Percentiles rank a stretch among this genome's conserved stretches.
Evolutionary conservation across 2,888 invertebrate species (phyloP).

Genomic region (Hermaeophaga mercurialis): DNA sequence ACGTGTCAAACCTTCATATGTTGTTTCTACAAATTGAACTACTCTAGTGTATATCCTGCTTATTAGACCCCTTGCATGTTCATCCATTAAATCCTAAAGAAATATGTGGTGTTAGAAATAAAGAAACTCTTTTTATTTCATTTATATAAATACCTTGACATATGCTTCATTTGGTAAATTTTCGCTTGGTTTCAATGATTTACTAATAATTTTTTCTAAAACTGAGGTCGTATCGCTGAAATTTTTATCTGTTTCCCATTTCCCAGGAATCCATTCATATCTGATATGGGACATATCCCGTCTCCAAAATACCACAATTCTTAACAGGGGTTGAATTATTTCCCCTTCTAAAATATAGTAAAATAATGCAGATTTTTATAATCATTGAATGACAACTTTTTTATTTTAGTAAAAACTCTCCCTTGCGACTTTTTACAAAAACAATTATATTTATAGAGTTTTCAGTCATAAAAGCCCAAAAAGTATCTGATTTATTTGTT

Average conservation of each 20-base stretch:
- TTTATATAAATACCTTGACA: slow-evolving; percentile 64
- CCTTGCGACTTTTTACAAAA: too few relatives aligned
- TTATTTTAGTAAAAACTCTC: too few relatives aligned
- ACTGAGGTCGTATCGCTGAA: slow-evolving; percentile 76
- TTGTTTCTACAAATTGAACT: slow-evolving; percentile 71
- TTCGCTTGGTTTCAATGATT: slow-evolving; percentile 74
- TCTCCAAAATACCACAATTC: slow-evolving; percentile 90
- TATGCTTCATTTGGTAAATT: slow-evolving; percentile 78
- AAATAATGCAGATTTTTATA: too few relatives aligned
- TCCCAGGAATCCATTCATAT: slow-evolving; percentile 86
- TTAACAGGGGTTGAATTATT: slow-evolving; percentile 70
- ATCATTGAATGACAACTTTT: too few relatives aligned
- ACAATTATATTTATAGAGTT: too few relatives aligned
- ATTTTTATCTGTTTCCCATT: slow-evolving; percentile 65
- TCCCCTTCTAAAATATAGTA: slow-evolving; percentile 60
- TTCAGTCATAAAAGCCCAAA: too few relatives aligned
- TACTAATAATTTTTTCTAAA: slow-evolving; percentile 73
- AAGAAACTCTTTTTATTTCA: background rate
- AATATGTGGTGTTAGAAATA: background rate
- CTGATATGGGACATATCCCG: slow-evolving; percentile 83
- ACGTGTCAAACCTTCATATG: slow-evolving; percentile 73
- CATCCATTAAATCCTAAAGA: slow-evolving; percentile 74
- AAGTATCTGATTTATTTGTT: too few relatives aligned
- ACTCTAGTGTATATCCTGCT: slow-evolving; percentile 71
- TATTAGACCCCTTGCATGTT: slow-evolving; percentile 75